Evolutionary conservation across 2,113 vertebrate species (phyloP).

Genomic region (Garra rufa): DNA sequence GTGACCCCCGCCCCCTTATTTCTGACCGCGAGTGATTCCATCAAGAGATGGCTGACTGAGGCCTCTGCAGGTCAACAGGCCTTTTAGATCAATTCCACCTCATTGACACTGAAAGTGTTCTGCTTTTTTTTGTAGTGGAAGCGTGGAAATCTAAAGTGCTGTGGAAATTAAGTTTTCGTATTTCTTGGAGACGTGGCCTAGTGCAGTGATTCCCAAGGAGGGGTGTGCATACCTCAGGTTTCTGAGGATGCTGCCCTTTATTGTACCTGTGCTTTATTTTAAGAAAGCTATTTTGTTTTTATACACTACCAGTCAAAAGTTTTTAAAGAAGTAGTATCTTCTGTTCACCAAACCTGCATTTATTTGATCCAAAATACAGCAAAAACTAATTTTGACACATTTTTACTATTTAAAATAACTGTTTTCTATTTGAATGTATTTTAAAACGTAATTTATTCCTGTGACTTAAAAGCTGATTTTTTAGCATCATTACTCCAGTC

Average conservation of each 20-base stretch:
- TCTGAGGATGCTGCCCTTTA: not conserved
- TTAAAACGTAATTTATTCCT: too few species aligned
- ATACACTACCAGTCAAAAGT: too few species aligned
- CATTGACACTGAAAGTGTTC: not conserved
- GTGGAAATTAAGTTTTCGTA: slow-evolving; percentile 10
- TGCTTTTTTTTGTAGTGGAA: not conserved
- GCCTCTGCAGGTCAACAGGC: slow-evolving; percentile 35
- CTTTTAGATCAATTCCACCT: slow-evolving; percentile 46
- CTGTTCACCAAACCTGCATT: too few species aligned
- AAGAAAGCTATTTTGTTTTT: not conserved
- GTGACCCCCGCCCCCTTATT: slow-evolving; percentile 27
- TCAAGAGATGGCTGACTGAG: slow-evolving; percentile 21
- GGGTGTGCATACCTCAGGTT: not conserved
- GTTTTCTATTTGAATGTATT: too few species aligned
- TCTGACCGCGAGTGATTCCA: slow-evolving; percentile 45
- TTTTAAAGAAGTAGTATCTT: too few species aligned
- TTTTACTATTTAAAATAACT: too few species aligned
- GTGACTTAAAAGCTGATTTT: too few species aligned
- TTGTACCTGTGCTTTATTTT: not conserved
- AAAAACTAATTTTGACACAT: too few species aligned
- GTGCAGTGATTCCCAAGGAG: not conserved
- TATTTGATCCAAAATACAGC: too few species aligned
- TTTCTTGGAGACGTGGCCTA: not conserved
- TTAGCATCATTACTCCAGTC: too few species aligned
- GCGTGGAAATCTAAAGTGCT: not conserved